These are phyloP conservation scores for Enteromius mattozi DNA, from an alignment of 2,797 vertebrate species.

Conservation along the genomic window DNA sequence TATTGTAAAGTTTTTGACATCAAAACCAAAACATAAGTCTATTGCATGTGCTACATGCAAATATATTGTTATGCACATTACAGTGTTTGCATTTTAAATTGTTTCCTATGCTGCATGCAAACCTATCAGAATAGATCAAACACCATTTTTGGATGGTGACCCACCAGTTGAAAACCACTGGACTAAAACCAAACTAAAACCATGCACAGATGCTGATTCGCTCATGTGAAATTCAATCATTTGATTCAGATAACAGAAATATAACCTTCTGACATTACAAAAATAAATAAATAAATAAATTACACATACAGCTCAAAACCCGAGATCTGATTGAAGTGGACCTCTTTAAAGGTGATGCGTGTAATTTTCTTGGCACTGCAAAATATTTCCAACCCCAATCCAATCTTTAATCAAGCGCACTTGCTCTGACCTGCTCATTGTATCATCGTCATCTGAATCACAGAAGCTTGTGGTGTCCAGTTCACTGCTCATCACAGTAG, in stretches of 20 bases:
- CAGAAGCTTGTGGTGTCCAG: slow-evolving; percentile 91
- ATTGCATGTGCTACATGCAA: neutral
- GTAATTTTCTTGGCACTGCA: neutral
- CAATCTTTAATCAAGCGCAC: neutral
- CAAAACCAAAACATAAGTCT: neutral
- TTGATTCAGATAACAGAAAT: neutral
- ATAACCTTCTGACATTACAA: neutral
- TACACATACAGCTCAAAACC: neutral
- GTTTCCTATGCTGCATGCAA: neutral
- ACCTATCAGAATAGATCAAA: neutral
- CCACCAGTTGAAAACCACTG: neutral
- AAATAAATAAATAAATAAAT: neutral
- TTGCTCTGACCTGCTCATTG: slow-evolving; percentile 86
- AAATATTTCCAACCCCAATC: neutral
- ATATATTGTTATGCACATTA: neutral
- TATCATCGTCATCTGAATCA: slow-evolving; percentile 90
- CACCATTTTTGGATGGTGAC: neutral
- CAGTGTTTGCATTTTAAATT: neutral
- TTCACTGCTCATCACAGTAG: slow-evolving; percentile 92
- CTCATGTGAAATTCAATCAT: neutral
- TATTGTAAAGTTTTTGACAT: neutral
- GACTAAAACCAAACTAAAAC: neutral
- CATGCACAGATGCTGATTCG: neutral
- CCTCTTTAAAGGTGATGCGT: neutral
- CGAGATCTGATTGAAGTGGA: neutral